These are phyloP conservation scores for Apis cerana DNA, from an alignment of 1,140 invertebrate species.

Conservation along the genomic window DNA sequence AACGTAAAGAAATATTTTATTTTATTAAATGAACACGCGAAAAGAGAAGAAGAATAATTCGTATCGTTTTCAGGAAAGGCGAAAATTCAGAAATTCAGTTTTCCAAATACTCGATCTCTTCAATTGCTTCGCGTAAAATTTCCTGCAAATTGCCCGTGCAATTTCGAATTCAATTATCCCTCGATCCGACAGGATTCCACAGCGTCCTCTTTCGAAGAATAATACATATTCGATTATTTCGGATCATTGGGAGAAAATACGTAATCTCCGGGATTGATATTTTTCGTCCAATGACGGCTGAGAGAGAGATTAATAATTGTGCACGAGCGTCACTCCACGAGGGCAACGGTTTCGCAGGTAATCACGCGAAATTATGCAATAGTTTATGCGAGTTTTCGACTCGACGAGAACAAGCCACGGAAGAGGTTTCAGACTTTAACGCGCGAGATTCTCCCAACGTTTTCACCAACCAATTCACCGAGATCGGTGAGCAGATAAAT, in stretches of 20 bases:
- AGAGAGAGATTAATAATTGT: background rate
- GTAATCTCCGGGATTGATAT: background rate
- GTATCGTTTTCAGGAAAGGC: background rate
- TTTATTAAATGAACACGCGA: too few species aligned
- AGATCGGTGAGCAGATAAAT: background rate
- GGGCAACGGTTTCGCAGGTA: background rate
- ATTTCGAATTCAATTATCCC: conserved; percentile 5
- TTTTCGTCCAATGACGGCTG: background rate
- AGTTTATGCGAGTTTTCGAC: background rate
- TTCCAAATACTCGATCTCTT: background rate
- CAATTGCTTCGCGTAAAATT: background rate
- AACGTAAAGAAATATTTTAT: too few species aligned
- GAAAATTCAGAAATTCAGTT: background rate
- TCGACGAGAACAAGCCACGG: background rate
- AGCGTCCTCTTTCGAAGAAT: background rate
- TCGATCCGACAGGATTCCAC: background rate
- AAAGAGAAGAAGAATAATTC: background rate
- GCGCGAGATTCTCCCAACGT: background rate
- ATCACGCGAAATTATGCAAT: conserved; percentile 12
- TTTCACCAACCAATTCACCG: background rate
- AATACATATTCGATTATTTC: background rate
- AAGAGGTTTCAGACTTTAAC: background rate
- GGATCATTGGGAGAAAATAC: background rate
- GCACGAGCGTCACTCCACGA: background rate
- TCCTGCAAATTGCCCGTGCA: background rate